These are phyloP conservation scores for Oncorhynchus keta DNA, from an alignment of 2,113 vertebrate species.

Conservation along the genomic window DNA sequence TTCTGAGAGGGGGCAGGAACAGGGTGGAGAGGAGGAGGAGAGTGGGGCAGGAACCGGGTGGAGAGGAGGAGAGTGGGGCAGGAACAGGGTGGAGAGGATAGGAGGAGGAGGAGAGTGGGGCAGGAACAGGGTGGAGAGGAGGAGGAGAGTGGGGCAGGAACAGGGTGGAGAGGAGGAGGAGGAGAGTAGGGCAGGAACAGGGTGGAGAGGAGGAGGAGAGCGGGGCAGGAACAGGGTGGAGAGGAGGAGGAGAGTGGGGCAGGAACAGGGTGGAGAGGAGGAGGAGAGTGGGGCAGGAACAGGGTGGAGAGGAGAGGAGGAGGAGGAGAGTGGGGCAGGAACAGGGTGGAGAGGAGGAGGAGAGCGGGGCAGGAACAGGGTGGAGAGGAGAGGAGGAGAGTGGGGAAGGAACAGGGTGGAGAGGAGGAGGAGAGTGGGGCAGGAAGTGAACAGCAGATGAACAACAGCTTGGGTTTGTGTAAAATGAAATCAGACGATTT, in stretches of 20 bases:
- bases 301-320: neutral
- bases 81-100: neutral
- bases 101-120: neutral
- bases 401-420: too few relatives aligned
- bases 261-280: neutral
- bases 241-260: neutral
- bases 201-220: too few relatives aligned
- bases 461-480: too few relatives aligned
- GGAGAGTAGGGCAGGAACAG: too few relatives aligned
- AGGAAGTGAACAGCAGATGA: too few relatives aligned
- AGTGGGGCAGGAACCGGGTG: neutral
- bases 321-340: neutral
- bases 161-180: too few relatives aligned
- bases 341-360: too few relatives aligned
- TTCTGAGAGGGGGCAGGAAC: constrained; percentile 61
- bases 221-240: too few relatives aligned
- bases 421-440: neutral
- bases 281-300: neutral
- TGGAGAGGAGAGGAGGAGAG: neutral
- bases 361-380: too few relatives aligned
- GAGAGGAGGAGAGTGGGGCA: neutral
- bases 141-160: too few relatives aligned
- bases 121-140: too few relatives aligned
- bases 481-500: neutral
- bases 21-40: neutral